A percentile compares a stretch with the other conserved stretches of the same genome.
phyloP scores from a whole-genome alignment of 2,888 invertebrate genomes.

The Drosophila mimetica region DNA sequence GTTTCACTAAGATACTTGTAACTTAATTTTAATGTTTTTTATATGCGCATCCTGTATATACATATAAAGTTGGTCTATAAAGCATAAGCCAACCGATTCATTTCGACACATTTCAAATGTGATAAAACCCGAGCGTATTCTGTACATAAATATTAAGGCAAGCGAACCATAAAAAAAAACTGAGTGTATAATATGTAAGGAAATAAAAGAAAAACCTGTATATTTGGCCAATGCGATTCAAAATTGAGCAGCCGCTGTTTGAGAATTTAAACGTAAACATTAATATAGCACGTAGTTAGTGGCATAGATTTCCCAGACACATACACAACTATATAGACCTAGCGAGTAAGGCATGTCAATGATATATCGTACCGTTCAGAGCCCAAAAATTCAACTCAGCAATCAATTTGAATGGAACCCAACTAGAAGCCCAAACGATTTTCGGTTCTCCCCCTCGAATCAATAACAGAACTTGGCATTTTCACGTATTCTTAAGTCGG shows the following conservation, averaged over 20 bases:
- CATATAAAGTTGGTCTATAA: constrained; percentile 22
- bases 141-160: constrained; percentile 43
- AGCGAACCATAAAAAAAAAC: constrained; percentile 10
- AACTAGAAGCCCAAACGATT: constrained; percentile 25
- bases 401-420: constrained; percentile 14
- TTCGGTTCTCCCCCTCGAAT: constrained; percentile 19
- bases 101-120: constrained; percentile 67
- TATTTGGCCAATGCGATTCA: constrained; percentile 63
- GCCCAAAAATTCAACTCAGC: constrained; percentile 1
- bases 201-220: constrained; percentile 46
- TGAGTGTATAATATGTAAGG: constrained; percentile 7
- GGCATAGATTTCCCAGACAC: constrained; percentile 63
- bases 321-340: constrained; percentile 30
- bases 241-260: constrained; percentile 73
- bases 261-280: constrained; percentile 49
- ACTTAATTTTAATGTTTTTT: constrained; percentile 52
- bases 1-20: constrained; percentile 45
- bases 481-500: constrained; percentile 38
- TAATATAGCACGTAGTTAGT: constrained; percentile 70
- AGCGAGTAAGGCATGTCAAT: constrained; percentile 23
- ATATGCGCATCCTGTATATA: constrained; percentile 50
- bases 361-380: constrained; percentile 13
- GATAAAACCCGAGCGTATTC: constrained; percentile 50
- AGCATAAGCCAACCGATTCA: constrained; percentile 11
- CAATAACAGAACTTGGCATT: constrained; percentile 41